These are phyloP conservation scores for Bombus consobrinus DNA, from an alignment of 1,140 invertebrate species.

Conservation along the genomic window DNA sequence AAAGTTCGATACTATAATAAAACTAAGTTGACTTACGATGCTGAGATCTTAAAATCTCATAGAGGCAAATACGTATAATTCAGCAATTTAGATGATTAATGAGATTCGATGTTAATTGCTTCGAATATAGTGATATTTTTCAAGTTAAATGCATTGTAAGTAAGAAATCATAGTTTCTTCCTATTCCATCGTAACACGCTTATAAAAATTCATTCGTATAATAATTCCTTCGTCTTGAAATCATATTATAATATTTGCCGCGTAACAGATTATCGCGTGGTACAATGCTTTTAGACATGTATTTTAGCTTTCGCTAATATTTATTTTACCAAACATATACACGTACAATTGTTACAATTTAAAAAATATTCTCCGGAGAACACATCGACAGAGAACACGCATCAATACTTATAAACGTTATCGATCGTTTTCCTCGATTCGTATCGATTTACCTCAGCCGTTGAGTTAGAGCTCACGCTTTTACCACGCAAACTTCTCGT, in stretches of 20 bases:
- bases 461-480: no score
- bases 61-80: no score
- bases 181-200: no score
- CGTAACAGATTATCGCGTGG: neutral
- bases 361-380: neutral
- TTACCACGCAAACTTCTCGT: neutral
- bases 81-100: no score
- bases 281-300: neutral
- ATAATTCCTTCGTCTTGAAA: neutral
- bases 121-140: no score
- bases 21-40: neutral
- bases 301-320: neutral
- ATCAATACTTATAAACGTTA: constrained; percentile 1
- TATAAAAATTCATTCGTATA: no score
- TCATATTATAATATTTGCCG: no score
- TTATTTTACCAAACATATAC: constrained; percentile 6
- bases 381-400: rapidly evolving
- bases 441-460: neutral
- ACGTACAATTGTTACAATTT: neutral
- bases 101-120: no score
- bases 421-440: constrained; percentile 1
- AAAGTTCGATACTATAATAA: neutral
- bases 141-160: no score
- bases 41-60: no score
- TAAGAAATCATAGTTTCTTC: no score